phyloP scores from a whole-genome alignment of 92 coral and sea anemone genomes.

The Porites divaricata region DNA sequence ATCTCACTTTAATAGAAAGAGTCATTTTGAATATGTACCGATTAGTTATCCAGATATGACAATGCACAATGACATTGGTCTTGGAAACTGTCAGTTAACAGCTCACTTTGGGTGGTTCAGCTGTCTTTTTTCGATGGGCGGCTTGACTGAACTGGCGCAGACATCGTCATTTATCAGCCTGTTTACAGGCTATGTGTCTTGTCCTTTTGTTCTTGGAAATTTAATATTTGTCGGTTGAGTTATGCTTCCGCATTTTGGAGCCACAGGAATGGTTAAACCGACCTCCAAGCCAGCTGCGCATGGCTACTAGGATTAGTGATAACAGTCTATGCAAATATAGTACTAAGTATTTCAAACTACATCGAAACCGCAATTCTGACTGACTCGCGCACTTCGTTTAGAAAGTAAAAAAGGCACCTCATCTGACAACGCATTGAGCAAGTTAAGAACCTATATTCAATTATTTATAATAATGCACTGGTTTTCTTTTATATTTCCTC shows the following conservation, averaged over 20 bases:
- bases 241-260: constrained; percentile 4
- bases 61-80: not conserved
- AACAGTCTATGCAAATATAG: no score
- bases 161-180: constrained; percentile 2
- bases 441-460: not conserved
- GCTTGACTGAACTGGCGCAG: constrained; percentile 9
- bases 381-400: no score
- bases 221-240: constrained; percentile 5
- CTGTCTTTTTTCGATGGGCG: constrained; percentile 10
- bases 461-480: no score
- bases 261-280: not conserved
- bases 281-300: not conserved
- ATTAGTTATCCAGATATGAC: not conserved
- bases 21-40: not conserved
- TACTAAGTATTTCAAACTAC: no score
- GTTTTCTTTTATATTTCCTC: not conserved
- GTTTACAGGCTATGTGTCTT: not conserved
- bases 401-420: no score
- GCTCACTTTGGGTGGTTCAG: constrained; percentile 9
- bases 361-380: no score
- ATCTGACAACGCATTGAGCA: no score
- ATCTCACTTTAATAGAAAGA: not conserved
- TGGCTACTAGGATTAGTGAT: not conserved
- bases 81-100: constrained; percentile 21
- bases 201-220: not conserved